These are phyloP conservation scores for Sander lucioperca DNA, from an alignment of 2,113 vertebrate species.

Conservation along the genomic window DNA sequence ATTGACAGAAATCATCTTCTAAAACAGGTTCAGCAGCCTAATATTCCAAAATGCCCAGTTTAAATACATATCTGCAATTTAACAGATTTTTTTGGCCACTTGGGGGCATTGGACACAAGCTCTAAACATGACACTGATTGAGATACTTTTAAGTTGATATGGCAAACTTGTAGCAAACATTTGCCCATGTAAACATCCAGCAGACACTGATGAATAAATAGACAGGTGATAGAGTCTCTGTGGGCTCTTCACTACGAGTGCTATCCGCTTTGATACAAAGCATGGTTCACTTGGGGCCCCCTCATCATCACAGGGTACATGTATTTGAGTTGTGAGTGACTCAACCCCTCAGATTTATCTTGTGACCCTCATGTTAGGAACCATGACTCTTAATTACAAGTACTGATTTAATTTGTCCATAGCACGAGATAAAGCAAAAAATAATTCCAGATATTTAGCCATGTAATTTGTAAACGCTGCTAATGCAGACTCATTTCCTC, in stretches of 20 bases:
- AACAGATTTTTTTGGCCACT: no score
- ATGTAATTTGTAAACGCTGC: not conserved
- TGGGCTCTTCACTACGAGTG: not conserved
- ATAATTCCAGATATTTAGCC: not conserved
- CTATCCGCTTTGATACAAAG: not conserved
- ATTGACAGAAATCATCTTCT: no score
- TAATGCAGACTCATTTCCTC: constrained; percentile 1
- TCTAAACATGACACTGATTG: no score
- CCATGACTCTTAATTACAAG: not conserved
- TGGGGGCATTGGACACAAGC: no score
- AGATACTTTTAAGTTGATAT: no score
- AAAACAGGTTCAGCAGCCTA: no score
- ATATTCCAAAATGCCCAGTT: no score
- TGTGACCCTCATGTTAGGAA: not conserved
- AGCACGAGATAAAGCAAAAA: not conserved
- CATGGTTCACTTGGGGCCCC: not conserved
- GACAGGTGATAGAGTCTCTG: not conserved
- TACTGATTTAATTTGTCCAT: not conserved
- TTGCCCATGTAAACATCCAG: no score
- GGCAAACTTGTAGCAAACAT: no score
- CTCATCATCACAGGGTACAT: not conserved
- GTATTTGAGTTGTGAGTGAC: not conserved
- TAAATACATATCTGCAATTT: no score
- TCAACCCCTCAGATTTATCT: not conserved
- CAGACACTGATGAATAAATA: no score